Conservation (phyloP, 2,888 invertebrate genomes). For the Agonum fuliginosum region DNA sequence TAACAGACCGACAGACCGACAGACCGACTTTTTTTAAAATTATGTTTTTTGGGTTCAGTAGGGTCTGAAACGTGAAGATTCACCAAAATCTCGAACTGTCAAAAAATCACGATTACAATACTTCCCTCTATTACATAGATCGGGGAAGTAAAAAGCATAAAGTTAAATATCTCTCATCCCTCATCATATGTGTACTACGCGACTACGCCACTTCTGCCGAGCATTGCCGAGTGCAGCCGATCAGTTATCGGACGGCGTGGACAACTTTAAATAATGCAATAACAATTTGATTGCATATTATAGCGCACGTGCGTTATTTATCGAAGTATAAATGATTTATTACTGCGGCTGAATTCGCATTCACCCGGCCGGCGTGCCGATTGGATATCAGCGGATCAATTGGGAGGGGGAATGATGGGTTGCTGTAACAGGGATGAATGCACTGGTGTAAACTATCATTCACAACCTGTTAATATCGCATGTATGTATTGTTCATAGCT, state of each 20-base stretch:
- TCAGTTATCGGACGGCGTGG: constrained; percentile 19
- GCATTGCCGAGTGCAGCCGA: background rate
- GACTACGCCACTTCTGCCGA: background rate
- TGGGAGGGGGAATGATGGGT: constrained; percentile 3
- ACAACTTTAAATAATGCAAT: constrained; percentile 57
- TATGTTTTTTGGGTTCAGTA: no score
- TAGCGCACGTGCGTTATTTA: constrained; percentile 54
- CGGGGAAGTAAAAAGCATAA: no score
- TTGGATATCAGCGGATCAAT: constrained; percentile 14
- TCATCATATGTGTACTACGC: no score
- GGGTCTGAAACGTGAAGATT: no score
- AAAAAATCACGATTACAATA: no score
- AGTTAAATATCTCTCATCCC: no score
- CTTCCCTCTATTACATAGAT: no score
- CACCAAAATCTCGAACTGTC: no score
- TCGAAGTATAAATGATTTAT: constrained; percentile 57
- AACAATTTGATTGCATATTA: constrained; percentile 59
- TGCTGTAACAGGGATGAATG: constrained; percentile 24
- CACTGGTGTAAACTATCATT: background rate
- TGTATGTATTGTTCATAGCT: no score
- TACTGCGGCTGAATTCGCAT: constrained; percentile 50
- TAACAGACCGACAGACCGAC: no score
- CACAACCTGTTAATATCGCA: background rate
- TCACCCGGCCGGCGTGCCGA: constrained; percentile 5
- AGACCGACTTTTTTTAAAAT: no score